These are phyloP conservation scores for Galeopterus variegatus DNA, from an alignment of 2,113 vertebrate species.

Conservation along the genomic window DNA sequence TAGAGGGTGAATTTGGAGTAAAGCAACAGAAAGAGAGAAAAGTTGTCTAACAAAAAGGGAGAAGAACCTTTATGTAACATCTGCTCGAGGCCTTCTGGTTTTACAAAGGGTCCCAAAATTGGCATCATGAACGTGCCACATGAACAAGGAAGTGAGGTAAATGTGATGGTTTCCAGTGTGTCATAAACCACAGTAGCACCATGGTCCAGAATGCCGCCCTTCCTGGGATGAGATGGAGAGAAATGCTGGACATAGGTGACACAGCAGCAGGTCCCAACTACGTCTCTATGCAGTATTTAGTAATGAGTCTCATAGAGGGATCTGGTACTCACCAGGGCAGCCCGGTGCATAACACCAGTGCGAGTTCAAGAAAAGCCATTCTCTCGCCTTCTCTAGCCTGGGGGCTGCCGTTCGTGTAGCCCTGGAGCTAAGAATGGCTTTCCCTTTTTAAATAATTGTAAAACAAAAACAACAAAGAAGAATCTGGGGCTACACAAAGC, in stretches of 20 bases:
- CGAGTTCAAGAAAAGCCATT: background rate
- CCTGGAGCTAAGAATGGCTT: background rate
- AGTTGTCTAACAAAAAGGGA: background rate
- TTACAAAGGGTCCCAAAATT: fast-evolving
- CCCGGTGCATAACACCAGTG: fast-evolving
- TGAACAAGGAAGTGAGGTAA: background rate
- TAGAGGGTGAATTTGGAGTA: background rate
- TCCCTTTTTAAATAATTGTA: background rate
- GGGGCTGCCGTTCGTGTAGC: background rate
- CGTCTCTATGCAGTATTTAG: fast-evolving
- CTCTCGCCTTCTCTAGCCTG: background rate
- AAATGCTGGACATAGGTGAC: fast-evolving
- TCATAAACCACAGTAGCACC: background rate
- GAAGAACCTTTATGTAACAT: fast-evolving
- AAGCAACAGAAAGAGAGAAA: background rate
- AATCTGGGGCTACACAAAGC: background rate
- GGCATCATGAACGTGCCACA: background rate
- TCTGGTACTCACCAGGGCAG: fast-evolving
- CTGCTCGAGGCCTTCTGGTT: fast-evolving
- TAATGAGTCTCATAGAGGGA: background rate
- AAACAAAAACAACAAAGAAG: background rate
- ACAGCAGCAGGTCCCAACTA: too few relatives aligned
- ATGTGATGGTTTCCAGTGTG: fast-evolving
- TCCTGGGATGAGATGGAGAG: background rate
- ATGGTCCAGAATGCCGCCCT: background rate